Conservation (phyloP, 1,140 invertebrate genomes). For the Trypoxylus dichotomus region DNA sequence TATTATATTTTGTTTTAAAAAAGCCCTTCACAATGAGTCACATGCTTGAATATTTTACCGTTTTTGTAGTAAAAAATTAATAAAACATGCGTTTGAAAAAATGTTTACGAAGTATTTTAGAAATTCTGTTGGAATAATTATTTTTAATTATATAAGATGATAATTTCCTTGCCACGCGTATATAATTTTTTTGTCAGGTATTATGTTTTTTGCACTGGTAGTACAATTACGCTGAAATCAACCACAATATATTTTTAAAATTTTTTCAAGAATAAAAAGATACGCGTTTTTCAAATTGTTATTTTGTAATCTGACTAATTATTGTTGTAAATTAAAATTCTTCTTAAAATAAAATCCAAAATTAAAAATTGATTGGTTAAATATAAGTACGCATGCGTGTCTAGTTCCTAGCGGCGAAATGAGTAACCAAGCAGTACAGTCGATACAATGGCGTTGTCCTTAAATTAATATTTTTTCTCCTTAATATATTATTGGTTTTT, state of each 20-base stretch:
- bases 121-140: background rate
- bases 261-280: background rate
- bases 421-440: conserved; percentile 47
- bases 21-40: background rate
- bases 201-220: conserved; percentile 35
- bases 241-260: background rate
- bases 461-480: conserved; percentile 42
- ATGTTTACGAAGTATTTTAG: background rate
- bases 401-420: conserved; percentile 42
- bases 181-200: conserved; percentile 35
- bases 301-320: background rate
- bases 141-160: conserved; percentile 23
- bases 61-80: background rate
- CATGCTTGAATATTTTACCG: background rate
- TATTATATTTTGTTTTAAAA: background rate
- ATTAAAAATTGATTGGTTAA: conserved; percentile 33
- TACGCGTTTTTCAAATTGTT: background rate
- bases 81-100: background rate
- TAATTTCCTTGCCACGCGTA: conserved; percentile 39
- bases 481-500: conserved; percentile 20
- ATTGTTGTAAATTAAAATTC: background rate
- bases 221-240: background rate
- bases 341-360: background rate
- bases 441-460: conserved; percentile 53
- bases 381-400: conserved; percentile 38